Evolutionary conservation across 1,140 invertebrate species (phyloP), one percentile per base, ranked within the genome.

Genomic region (Aphaenogaster rudis): DNA sequence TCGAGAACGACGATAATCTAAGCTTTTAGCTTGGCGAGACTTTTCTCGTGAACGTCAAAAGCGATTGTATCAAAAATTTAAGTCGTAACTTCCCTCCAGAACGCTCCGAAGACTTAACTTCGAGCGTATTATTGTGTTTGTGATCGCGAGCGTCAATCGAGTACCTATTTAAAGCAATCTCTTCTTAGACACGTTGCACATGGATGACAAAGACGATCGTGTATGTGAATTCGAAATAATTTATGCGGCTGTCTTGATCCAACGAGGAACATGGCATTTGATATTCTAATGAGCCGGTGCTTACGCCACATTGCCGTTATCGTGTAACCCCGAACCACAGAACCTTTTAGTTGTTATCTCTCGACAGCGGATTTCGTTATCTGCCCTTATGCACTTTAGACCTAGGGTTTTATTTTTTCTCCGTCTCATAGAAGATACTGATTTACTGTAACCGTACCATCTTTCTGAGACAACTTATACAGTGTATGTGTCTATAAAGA

Each of bases 31-130:
- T 48, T 2, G 7, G 52, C 17, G 17, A 82, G 80, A 84, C 80
- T 84, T 84, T 74, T 8, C 69, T 59, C 54, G 57, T 42, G 42
- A 76, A 76, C 54, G 33, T 84, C 71, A 61, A 61, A 84, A 84
- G 69, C 54, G 54, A 50, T 84, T 76, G 39, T 74, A 84, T 63
- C 28, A 76, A 63, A 48, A 63, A 84, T 84, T 84, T 74, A 74
- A 61, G 54, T 63, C 13, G n/a, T 48, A 63, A 74, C 42, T 76
- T 61, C n/a, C 28, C 3, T 50, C 36, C 33, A 59, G 28, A 28
- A 28, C 8, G 21, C 15, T 13, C 9, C 28, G 42, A 61, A 15
- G 21, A 74, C 48, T 69, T 74, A 59, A 48, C 28, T 61, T 74
- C 1, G 11, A 2, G n/a, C 17, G 78, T 67, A 80, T 28, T 69